These are phyloP conservation scores for Eupithecia exiguata DNA, from an alignment of 2,888 invertebrate genomes.

Conservation along the genomic window DNA sequence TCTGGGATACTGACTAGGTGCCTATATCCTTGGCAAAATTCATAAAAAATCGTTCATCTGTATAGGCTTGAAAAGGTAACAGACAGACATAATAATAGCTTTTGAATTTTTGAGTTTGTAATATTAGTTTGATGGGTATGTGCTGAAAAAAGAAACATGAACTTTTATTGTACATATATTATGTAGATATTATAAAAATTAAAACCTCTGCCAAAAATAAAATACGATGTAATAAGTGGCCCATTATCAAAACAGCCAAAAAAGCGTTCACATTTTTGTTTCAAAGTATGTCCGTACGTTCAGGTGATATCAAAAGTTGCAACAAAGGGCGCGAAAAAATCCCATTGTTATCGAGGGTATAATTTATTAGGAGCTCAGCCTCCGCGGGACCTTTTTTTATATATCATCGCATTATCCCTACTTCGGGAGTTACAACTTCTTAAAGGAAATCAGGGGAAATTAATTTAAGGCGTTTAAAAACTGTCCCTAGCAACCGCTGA, in stretches of 20 bases:
- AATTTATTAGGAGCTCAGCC: constrained; percentile 82
- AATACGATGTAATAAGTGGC: constrained; percentile 21
- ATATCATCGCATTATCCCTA: constrained; percentile 84
- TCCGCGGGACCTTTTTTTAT: constrained; percentile 83
- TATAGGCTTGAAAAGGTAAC: not conserved
- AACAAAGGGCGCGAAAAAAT: constrained; percentile 83
- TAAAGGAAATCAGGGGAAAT: constrained; percentile 83
- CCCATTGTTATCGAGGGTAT: constrained; percentile 85
- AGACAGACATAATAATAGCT: too few relatives aligned
- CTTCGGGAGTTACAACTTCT: constrained; percentile 83
- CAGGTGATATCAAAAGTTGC: constrained; percentile 84
- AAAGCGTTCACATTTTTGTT: constrained; percentile 35
- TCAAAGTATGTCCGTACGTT: constrained; percentile 56
- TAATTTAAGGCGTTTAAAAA: constrained; percentile 80
- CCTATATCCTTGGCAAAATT: too few relatives aligned
- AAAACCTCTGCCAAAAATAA: constrained; percentile 13
- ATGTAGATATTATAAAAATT: not conserved
- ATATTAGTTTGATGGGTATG: not conserved
- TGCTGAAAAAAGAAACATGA: not conserved
- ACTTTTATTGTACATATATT: not conserved
- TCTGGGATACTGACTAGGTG: too few relatives aligned
- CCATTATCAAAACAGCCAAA: constrained; percentile 29
- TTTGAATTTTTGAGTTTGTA: too few relatives aligned
- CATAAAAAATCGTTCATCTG: too few relatives aligned
- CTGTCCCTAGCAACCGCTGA: constrained; percentile 76